Base-by-base conservation (phyloP, 2,113 vertebrate genomes). In the Brachypteracias leptosomus region DNA sequence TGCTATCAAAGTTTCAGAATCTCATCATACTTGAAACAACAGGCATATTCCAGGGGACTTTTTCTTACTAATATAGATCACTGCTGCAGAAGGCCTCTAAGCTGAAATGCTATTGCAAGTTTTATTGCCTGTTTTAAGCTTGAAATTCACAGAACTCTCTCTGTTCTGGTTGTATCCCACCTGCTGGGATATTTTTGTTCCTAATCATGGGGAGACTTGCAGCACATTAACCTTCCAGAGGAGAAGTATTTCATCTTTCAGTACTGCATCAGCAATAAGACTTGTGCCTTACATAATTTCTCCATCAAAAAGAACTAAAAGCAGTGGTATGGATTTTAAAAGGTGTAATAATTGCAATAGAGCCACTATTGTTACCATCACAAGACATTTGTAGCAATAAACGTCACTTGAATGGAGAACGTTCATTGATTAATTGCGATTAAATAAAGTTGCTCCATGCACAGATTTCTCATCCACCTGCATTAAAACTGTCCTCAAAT, bases 101-200 rank as follows among this genome's bases (percentile, higher is more conserved):
- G 81, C 62, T 74, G 59, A 96, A 96, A 89, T 88, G 58, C 47
- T 89, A 88, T 65, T 86, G 75, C 75, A 86, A 36, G 46, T 74
- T 96, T 95, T 94, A 97, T 93, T 95, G 85, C 87, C 40, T 85
- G 55, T 87, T 94, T 90, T 67, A 93, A 95, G 76, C 62, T 12
- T 93, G 73, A 91, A 93, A 92, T 96, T 93, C 51, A 90, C 88
- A 91, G 94, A 96, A 93, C 24, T 58, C 71, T 61, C 74, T 92
- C 70, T 93, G 95, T 92, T 92, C 90, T 82, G 66, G 55, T 71
- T 91, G 58, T 83, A 89, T 94, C 93, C 95, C 95, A 95, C 96
- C 97, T 95, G 95, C 96, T 94, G 93, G 90, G 88, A 19, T 89
- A 95, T 93, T 96, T 96, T 97, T 96, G 87, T 90, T 96, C 89